These are phyloP conservation scores for Rhagonycha lutea DNA, from an alignment of 2,888 invertebrate species.

Conservation along the genomic window DNA sequence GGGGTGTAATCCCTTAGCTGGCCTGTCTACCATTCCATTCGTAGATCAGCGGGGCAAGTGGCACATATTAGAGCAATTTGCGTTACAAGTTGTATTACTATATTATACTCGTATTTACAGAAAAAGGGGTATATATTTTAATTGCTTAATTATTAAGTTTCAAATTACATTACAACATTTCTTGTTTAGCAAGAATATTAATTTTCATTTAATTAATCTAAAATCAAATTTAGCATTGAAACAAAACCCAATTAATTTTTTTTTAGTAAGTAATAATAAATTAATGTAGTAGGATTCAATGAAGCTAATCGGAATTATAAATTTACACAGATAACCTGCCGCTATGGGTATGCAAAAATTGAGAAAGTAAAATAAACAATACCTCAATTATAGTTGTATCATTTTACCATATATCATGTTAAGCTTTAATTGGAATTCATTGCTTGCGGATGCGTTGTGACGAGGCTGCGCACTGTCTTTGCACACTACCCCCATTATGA, in stretches of 20 bases:
- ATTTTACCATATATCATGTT: slow-evolving; percentile 36
- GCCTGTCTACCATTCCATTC: too few relatives aligned
- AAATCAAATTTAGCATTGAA: neutral
- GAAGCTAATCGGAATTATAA: neutral
- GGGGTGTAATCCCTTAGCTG: too few relatives aligned
- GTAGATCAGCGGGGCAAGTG: too few relatives aligned
- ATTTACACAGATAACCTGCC: neutral
- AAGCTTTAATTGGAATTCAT: slow-evolving; percentile 36
- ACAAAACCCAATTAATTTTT: neutral
- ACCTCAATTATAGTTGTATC: slow-evolving; percentile 27
- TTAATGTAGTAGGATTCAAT: neutral
- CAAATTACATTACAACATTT: neutral
- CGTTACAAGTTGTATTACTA: too few relatives aligned
- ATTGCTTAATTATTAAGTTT: neutral
- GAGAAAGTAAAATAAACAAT: slow-evolving; percentile 30
- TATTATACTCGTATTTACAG: too few relatives aligned
- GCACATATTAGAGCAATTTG: too few relatives aligned
- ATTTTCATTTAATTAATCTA: neutral
- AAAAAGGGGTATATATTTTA: too few relatives aligned
- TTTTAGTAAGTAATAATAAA: neutral
- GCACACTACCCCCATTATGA: slow-evolving; percentile 28
- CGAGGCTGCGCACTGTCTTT: slow-evolving; percentile 27
- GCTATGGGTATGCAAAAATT: neutral
- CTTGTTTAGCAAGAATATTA: neutral
- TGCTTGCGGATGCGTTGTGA: slow-evolving; percentile 28